Percentiles rank a stretch among this genome's conserved stretches.
These are phyloP conservation scores for Phrynocephalus versicolor DNA, from an alignment of 2,113 vertebrate genomes.

Conservation along the genomic window DNA sequence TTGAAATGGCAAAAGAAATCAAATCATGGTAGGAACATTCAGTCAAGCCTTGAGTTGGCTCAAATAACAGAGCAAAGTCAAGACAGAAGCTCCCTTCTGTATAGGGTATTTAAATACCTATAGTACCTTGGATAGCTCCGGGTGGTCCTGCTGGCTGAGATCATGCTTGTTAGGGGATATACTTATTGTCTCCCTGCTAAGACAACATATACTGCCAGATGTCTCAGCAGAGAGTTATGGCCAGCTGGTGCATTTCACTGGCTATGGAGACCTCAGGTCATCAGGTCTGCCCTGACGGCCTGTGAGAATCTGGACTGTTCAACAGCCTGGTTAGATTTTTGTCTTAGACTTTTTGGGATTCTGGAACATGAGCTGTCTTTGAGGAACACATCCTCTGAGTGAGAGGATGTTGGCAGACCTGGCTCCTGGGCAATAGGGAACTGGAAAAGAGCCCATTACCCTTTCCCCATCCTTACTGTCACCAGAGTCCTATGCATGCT, in stretches of 20 bases:
- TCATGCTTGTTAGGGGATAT: not conserved
- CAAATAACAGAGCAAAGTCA: not conserved
- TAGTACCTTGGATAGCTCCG: not conserved
- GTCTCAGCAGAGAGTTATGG: not conserved
- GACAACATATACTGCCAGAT: not conserved
- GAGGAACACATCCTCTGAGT: not conserved
- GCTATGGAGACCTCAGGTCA: not conserved
- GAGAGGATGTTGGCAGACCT: not conserved
- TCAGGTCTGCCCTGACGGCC: no score
- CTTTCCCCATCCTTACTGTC: no score
- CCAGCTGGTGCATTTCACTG: not conserved
- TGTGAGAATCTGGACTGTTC: not conserved
- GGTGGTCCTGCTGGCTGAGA: not conserved
- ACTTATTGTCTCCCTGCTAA: no score
- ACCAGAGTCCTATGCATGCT: no score
- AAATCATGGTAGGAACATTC: not conserved
- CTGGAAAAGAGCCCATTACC: not conserved
- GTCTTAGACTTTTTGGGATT: not conserved
- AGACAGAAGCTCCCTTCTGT: not conserved
- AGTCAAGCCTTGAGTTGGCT: not conserved
- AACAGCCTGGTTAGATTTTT: not conserved
- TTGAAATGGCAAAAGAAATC: not conserved
- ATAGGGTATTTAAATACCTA: not conserved
- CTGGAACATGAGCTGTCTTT: not conserved
- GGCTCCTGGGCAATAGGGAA: not conserved